phyloP scores from a whole-genome alignment of 2,113 vertebrate genomes.

The Brachyistius frenatus region DNA sequence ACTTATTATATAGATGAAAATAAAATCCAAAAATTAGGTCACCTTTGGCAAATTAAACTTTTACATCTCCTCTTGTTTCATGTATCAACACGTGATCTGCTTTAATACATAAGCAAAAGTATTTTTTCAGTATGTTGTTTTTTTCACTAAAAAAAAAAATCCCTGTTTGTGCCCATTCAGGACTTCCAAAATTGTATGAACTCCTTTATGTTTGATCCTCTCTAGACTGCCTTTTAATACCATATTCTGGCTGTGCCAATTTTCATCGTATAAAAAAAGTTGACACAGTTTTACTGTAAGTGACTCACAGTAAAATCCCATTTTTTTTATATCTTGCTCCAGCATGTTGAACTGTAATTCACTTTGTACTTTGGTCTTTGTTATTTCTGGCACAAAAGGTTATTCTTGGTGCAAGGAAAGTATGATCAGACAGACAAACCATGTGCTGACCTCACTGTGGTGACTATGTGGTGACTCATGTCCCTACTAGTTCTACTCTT shows the following conservation, averaged over 20 bases:
- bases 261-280: not conserved
- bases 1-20: too few relatives aligned
- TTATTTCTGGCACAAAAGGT: constrained; percentile 16
- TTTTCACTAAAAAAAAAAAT: not conserved
- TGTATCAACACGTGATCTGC: not conserved
- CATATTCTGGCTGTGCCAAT: not conserved
- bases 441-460: not conserved
- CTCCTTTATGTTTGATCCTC: not conserved
- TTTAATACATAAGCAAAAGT: not conserved
- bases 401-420: not conserved
- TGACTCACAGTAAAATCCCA: constrained; percentile 26
- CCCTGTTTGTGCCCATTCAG: not conserved
- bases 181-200: constrained; percentile 4
- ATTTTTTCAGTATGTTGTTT: not conserved
- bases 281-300: constrained; percentile 8
- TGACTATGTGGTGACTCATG: not conserved
- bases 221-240: not conserved
- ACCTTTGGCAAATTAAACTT: not conserved
- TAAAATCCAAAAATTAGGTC: not conserved
- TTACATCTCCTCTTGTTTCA: not conserved
- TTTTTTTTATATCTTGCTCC: constrained; percentile 42
- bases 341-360: constrained; percentile 20
- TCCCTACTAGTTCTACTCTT: not conserved
- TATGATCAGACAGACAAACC: constrained; percentile 12
- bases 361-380: constrained; percentile 1